Evolutionary conservation across 2,888 invertebrate species (phyloP).

Genomic region (Gortyna flavago): DNA sequence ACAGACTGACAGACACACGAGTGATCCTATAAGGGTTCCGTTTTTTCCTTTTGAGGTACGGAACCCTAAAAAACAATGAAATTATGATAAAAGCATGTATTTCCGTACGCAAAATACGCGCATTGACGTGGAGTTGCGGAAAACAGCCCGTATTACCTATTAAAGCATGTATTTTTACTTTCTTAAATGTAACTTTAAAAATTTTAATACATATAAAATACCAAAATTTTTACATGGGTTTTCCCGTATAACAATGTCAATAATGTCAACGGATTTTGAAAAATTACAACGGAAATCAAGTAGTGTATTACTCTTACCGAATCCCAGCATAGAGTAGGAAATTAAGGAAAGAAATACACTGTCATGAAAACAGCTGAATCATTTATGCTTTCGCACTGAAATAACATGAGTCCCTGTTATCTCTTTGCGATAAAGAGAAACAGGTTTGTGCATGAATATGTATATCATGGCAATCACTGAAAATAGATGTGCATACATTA

Average conservation of each 20-base stretch:
- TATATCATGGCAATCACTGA: constrained; percentile 13
- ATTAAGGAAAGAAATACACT: not conserved
- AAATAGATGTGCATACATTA: constrained; percentile 13
- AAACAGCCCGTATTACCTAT: too few species aligned
- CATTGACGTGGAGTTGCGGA: too few species aligned
- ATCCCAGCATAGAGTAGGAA: not conserved
- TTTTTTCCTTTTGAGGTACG: too few species aligned
- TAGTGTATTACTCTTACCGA: constrained; percentile 1
- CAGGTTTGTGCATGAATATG: constrained; percentile 13
- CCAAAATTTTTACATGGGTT: not conserved
- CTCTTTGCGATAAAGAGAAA: constrained; percentile 26
- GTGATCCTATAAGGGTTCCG: too few species aligned
- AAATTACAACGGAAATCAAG: not conserved
- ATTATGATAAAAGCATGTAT: too few species aligned
- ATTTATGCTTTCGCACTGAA: not conserved
- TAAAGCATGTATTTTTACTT: too few species aligned
- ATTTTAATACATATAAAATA: not conserved
- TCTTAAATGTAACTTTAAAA: not conserved
- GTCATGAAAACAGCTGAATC: not conserved
- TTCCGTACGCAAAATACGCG: too few species aligned
- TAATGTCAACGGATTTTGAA: not conserved
- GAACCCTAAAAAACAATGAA: too few species aligned
- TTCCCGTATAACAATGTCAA: not conserved
- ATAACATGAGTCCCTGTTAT: constrained; percentile 13
- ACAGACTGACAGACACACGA: too few species aligned